These are phyloP conservation scores for Amaurobius ferox DNA, from an alignment of 2,888 invertebrate genomes.

Conservation along the genomic window DNA sequence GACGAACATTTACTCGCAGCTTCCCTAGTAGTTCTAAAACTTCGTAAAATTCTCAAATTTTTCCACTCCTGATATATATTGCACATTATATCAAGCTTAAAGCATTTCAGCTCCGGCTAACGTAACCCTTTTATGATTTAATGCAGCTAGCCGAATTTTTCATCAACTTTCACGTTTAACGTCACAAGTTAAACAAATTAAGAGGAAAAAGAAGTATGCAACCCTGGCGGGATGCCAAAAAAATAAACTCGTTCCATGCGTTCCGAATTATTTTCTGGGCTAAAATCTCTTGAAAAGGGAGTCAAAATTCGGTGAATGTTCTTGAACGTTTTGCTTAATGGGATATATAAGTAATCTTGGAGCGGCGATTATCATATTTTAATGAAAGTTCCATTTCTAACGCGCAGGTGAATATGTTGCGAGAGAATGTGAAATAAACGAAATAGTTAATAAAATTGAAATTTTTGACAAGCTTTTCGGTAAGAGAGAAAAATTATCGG, in stretches of 20 bases:
- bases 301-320: neutral
- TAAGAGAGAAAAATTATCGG: too few relatives aligned
- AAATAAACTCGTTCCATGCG: neutral
- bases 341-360: neutral
- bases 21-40: neutral
- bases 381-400: neutral
- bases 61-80: conserved; percentile 19
- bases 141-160: conserved; percentile 31
- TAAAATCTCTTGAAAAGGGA: neutral
- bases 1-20: neutral
- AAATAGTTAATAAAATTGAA: too few relatives aligned
- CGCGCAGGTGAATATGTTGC: neutral
- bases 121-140: conserved; percentile 47
- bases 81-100: conserved; percentile 12
- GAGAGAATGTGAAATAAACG: too few relatives aligned
- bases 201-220: conserved; percentile 31
- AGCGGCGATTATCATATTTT: neutral
- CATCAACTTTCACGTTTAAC: conserved; percentile 38
- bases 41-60: neutral
- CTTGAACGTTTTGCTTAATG: neutral
- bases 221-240: neutral
- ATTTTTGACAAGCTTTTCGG: too few relatives aligned
- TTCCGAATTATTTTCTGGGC: neutral
- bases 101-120: conserved; percentile 30
- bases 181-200: conserved; percentile 58